Percentiles rank a stretch among this genome's conserved stretches.
Evolutionary conservation across 2,888 invertebrate genomes (phyloP).

Genomic region (Caenorhabditis wallacei): DNA sequence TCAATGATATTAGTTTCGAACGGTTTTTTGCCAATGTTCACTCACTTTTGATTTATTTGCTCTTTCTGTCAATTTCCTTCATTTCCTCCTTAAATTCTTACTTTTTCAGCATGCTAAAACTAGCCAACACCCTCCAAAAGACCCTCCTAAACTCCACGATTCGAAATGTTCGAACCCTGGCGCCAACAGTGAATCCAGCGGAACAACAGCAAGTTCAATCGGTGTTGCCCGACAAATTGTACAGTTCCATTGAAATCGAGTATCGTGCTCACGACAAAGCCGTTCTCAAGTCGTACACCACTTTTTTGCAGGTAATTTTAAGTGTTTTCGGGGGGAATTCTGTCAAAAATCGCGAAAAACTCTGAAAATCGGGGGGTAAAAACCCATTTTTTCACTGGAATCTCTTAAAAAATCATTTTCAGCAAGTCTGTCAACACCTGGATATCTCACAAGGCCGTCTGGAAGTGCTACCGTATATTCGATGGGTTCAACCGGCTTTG

Average conservation of each 20-base stretch:
- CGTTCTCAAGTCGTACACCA: constrained; percentile 79
- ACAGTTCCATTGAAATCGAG: constrained; percentile 77
- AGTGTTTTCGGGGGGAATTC: neutral
- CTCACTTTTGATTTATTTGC: no score
- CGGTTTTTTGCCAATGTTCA: no score
- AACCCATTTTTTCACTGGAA: neutral
- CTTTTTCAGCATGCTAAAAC: constrained; percentile 53
- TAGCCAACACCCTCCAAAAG: constrained; percentile 25
- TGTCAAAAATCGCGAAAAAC: constrained; percentile 2
- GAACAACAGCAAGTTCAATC: constrained; percentile 63
- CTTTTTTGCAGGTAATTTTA: constrained; percentile 77
- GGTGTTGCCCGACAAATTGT: constrained; percentile 60
- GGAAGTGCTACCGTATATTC: constrained; percentile 78
- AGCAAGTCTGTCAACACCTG: constrained; percentile 76
- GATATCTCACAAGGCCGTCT: constrained; percentile 69
- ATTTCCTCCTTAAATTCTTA: constrained; percentile 1
- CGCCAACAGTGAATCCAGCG: constrained; percentile 60
- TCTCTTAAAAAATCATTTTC: constrained; percentile 52
- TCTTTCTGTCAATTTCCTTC: neutral
- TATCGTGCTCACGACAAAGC: constrained; percentile 81
- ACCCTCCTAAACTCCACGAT: constrained; percentile 14
- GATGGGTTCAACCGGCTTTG: constrained; percentile 87
- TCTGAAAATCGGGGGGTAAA: neutral
- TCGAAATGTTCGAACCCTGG: constrained; percentile 53
- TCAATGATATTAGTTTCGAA: no score